A percentile compares a stretch with the other conserved stretches of the same genome.
Evolutionary conservation across 2,888 invertebrate species (phyloP).

Genomic region (Acanthosepion lycidas): DNA sequence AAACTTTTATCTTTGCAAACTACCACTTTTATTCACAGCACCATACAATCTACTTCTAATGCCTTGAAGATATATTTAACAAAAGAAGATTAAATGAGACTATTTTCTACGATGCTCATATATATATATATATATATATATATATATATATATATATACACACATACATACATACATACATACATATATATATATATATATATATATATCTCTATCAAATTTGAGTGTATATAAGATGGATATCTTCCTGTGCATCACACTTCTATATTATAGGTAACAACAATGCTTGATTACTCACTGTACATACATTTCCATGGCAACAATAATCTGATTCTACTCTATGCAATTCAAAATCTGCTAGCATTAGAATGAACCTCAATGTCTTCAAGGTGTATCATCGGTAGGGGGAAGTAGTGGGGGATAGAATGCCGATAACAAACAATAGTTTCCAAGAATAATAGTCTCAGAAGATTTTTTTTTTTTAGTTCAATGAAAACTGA

Average conservation of each 20-base stretch:
- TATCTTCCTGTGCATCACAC: not conserved
- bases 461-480: not conserved
- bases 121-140: not conserved
- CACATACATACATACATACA: not conserved
- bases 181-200: not conserved
- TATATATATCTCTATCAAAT: not conserved
- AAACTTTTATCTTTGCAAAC: too few relatives aligned
- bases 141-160: not conserved
- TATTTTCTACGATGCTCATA: not conserved
- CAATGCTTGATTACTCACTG: not conserved
- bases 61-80: too few relatives aligned
- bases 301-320: slow-evolving; percentile 4
- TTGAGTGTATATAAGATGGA: not conserved
- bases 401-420: not conserved
- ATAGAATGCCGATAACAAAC: not conserved
- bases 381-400: not conserved
- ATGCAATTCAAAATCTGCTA: not conserved
- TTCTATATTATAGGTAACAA: not conserved
- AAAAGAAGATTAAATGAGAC: too few relatives aligned
- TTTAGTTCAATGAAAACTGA: not conserved
- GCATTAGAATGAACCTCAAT: not conserved
- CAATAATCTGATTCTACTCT: not conserved
- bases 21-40: too few relatives aligned
- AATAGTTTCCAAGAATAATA: not conserved
- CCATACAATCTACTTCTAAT: too few relatives aligned